Evolutionary conservation across 2,113 vertebrate genomes (phyloP), one percentile per base, ranked within the genome.

Genomic region (Fulmarus glacialis): DNA sequence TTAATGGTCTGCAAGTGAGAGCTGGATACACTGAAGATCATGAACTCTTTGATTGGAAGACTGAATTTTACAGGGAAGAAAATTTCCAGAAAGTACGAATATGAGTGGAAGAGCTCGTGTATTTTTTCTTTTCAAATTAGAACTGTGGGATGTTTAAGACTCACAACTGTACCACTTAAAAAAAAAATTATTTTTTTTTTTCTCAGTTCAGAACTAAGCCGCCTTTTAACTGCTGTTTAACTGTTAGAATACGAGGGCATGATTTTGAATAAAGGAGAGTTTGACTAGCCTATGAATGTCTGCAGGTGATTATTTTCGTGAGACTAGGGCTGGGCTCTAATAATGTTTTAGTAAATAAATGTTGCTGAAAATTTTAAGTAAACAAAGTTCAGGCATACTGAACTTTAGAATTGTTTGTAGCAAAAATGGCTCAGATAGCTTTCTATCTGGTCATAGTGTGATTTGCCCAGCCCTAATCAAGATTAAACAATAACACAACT

Each of bases 271-370:
- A 96, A 96, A 93, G 71, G 94, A 74, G 63, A 90, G 56, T 96
- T 97, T 98, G 93, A 97, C 50, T 97, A 97, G 96, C 91, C 68
- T 95, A 81, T 98, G 88, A 98, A 97, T 95, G 97, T 98, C 95
- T 98, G 95, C 93, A 98, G 98, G 97, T 98, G 92, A 92, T 95
- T 96, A 92, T 97, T 98, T 98, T 97, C 66, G 60, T 83, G 98
- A 98, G 98, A 98, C 98, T 98, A 98, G 98, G 98, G 98, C 98
- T 98, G 98, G 98, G 98, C 98, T 98, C 97, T 96, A 89, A 93
- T 93, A 93, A 95, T 86, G 77, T 97, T 87, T 96, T 90, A 97
- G 95, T 97, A 97, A 97, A 94, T 96, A 96, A 95, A 75, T 88
- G 80, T 95, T 98, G 67, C 86, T 94, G 93, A 97, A 97, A 98